Base-by-base conservation (phyloP, 2,797 vertebrate genomes). In the Benthosema pterotum region DNA sequence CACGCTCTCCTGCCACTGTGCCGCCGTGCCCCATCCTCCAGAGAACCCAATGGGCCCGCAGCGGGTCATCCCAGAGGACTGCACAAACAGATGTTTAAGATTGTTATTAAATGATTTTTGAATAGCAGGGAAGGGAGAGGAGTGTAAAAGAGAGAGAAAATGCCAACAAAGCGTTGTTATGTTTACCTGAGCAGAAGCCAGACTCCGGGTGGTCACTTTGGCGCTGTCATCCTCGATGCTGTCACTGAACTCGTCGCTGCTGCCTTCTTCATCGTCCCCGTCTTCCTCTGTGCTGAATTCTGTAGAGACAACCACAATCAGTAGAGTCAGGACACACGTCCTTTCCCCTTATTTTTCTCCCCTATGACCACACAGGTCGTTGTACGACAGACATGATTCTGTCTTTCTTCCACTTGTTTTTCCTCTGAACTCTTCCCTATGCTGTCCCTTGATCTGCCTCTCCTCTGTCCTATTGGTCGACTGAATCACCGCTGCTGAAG, bases 231-330 rank as follows among this genome's bases (percentile, higher is more conserved):
- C 93, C 83, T 97, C 94, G 11, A 92, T 91, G 75, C 92, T 93
- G 89, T 94, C 89, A 0, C 93, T 92, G 80, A 95, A 95, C 72
- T 93, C 94, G 0, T 93, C 92, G 69, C 92, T 93, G 57, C 88
- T 88, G 57, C 87, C 87, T 0, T 89, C 88, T 63, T 84, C 88
- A 45, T 80, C 79, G 5, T 88, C 87, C 1, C 79, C 85, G 38
- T 91, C 88, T 9, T 91, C 91, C 42, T 92, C 92, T 17, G 88
- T 84, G 82, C 87, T 91, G 80, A 90, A 82, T 50, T 92, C 93
- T 94, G 81, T 32, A 86, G 83, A 72, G 64, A 86, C 57, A 89
- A 67, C 42, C 75, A 69, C 42, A 6, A 4, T 66, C 11, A 8
- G 8, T 16, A 60, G 64, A 48, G 32, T 75, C 75, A 77, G 52